Evolutionary conservation across 1,140 invertebrate species (phyloP), one percentile per base, ranked within the genome.

Genomic region (Diorhabda sublineata): DNA sequence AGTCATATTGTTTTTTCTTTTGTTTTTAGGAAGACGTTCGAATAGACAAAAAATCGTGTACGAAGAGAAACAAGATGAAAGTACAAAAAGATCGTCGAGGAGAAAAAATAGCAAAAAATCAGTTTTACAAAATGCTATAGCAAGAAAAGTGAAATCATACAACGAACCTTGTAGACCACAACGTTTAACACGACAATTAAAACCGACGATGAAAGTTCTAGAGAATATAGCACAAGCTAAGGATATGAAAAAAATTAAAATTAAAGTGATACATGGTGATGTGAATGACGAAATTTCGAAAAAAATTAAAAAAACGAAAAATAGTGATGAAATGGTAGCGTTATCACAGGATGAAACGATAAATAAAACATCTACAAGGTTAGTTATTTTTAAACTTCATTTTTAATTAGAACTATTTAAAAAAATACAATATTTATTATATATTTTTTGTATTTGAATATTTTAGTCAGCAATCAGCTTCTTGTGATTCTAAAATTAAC

Each of bases 101-200:
- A 78, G 83, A 3, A 78, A 82, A 8, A 83, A 80, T 58, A 85
- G 83, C 72, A 78, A 77, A 8, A 84, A 86, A 47, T 83, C 83
- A 67, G 81, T 86, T 3, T 72, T 86, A 59, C 83, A 85, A 61
- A 86, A 83, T 77, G 85, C 85, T 3, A 86, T 87, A 69, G 84
- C 85, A 3, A 80, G 85, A 26, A 86, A 86, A 72, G 84, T 86
- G 70, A 86, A 86, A 67, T 82, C 81, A 5, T 85, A 83, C 66
- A 83, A 83, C 75, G 82, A 84, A 71, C 71, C 79, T 42, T 65
- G 70, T 26, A 76, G 76, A 66, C 75, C 78, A 4, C 74, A 77
- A 64, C 73, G 76, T 71, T 57, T 75, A 41, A 75, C 76, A n/a
- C 69, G 76, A 61, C 74, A 73, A 67, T 64, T 77, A 11, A 79